Conservation (phyloP, 2,797 vertebrate species). For the Sphaeramia orbicularis region DNA sequence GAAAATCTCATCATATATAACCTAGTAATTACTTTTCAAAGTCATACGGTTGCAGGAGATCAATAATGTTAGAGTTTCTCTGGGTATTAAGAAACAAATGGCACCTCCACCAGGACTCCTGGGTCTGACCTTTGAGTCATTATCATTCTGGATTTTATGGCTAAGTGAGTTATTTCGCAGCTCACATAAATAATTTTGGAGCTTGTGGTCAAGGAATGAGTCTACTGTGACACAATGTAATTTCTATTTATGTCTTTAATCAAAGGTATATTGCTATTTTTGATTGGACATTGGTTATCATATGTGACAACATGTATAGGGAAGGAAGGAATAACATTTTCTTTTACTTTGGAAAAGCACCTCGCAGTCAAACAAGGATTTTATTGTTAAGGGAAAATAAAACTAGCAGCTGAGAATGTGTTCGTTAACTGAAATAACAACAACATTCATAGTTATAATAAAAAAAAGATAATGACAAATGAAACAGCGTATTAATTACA, state of each 20-base stretch:
- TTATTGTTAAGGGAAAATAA: too few species aligned
- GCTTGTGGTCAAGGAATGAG: slow-evolving; percentile 9
- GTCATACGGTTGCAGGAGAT: slow-evolving; percentile 62
- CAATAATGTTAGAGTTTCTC: slow-evolving; percentile 70
- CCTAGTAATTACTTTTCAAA: slow-evolving; percentile 77
- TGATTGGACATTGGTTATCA: slow-evolving; percentile 37
- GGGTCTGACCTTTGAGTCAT: slow-evolving; percentile 71
- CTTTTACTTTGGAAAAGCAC: slow-evolving; percentile 8
- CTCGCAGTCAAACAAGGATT: slow-evolving; percentile 1
- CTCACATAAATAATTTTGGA: slow-evolving; percentile 48
- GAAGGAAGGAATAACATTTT: neutral
- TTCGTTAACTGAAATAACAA: too few species aligned
- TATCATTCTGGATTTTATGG: slow-evolving; percentile 54
- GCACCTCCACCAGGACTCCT: slow-evolving; percentile 51
- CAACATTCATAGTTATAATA: too few species aligned
- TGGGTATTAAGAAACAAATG: slow-evolving; percentile 69
- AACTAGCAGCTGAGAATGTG: too few species aligned
- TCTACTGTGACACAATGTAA: slow-evolving; percentile 8
- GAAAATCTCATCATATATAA: slow-evolving; percentile 72
- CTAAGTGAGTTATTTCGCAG: slow-evolving; percentile 39
- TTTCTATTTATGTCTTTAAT: slow-evolving; percentile 51
- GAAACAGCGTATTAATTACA: too few species aligned
- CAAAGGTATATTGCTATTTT: slow-evolving; percentile 28
- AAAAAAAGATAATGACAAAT: too few species aligned
- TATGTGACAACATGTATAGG: neutral